Conservation (phyloP, 2,888 invertebrate species). For the Agrotis clavis region DNA sequence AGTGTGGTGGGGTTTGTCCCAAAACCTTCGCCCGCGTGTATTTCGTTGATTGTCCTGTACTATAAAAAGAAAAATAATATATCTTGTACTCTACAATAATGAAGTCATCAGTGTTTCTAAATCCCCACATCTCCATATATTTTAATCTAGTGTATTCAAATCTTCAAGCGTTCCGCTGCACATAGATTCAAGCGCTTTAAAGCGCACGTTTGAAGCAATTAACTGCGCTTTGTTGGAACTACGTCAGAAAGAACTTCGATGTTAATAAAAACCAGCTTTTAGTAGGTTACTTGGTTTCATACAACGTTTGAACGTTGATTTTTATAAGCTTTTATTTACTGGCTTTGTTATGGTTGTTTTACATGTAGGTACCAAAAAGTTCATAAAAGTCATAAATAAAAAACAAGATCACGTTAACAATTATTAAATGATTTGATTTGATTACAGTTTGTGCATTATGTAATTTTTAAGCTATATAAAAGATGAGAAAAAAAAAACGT, state of each 20-base stretch:
- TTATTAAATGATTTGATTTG: too few species aligned
- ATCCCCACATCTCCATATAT: slow-evolving; percentile 2
- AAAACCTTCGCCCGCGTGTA: too few species aligned
- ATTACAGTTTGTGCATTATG: too few species aligned
- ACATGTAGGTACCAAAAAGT: too few species aligned
- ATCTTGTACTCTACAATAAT: not conserved
- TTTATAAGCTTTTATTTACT: not conserved
- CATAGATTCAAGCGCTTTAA: slow-evolving; percentile 30
- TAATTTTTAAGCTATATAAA: too few species aligned
- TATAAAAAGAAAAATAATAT: too few species aligned
- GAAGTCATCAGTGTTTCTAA: not conserved
- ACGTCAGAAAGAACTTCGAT: slow-evolving; percentile 17
- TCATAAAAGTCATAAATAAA: too few species aligned
- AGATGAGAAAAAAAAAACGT: too few species aligned
- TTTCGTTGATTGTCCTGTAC: too few species aligned
- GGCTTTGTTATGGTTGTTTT: too few species aligned
- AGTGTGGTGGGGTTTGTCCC: too few species aligned
- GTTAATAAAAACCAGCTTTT: slow-evolving; percentile 50
- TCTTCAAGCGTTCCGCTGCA: slow-evolving; percentile 15
- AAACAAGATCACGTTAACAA: too few species aligned
- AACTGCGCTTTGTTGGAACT: slow-evolving; percentile 41
- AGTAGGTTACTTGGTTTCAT: slow-evolving; percentile 23
- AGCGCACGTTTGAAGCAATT: slow-evolving; percentile 31
- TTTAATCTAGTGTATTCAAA: slow-evolving; percentile 18
- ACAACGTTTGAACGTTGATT: not conserved